Evolutionary conservation across 1,140 invertebrate species (phyloP), one percentile per base, ranked within the genome.

Genomic region (Danaus plexippus): DNA sequence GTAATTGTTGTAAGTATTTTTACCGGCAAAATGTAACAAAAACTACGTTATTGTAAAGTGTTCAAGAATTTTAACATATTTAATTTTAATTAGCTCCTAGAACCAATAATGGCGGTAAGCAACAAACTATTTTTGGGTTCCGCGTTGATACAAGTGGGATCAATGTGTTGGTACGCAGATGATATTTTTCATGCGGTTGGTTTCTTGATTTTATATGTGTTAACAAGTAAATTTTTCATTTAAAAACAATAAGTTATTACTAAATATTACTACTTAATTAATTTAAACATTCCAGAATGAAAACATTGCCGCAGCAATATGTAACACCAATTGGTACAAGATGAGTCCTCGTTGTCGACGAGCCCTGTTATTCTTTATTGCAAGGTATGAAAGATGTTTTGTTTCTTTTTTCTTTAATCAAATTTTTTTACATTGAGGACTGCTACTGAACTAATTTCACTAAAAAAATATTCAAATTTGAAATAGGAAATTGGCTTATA

Each of bases 161-260:
- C 80, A 45, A 48, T 86, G 44, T 86, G 83, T 61, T 85, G 80
- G 83, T 86, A 86, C 59, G 83, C 78, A 11, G 81, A 86, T 62
- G 74, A 82, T 13, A 82, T 86, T 61, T 76, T 76, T 46, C 75
- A 83, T 63, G 80, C 77, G 58, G 83, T 86, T 52, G 45, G 76
- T 32, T 32, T 32, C 7, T 32, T 32, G 22, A 4, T 32, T 32
- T 32, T 2, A 32, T 32, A 32, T 32, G 22, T 32, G 2, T 6
- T 4, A 4, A 1, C 7, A 8, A 32, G 22, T 73, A 61, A 52
- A 15, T 43, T 52, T 40, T 51, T 50, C 3, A 48, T 12, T 15
- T 47, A 40, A 9, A 32, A 8, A 53, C 11, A 8, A 15, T 44
- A 11, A 32, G 11, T 9, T 46, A 50, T 11, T 5, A 45, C 3